Base-by-base conservation (phyloP, 2,113 vertebrate species). In the Prionailurus bengalensis region DNA sequence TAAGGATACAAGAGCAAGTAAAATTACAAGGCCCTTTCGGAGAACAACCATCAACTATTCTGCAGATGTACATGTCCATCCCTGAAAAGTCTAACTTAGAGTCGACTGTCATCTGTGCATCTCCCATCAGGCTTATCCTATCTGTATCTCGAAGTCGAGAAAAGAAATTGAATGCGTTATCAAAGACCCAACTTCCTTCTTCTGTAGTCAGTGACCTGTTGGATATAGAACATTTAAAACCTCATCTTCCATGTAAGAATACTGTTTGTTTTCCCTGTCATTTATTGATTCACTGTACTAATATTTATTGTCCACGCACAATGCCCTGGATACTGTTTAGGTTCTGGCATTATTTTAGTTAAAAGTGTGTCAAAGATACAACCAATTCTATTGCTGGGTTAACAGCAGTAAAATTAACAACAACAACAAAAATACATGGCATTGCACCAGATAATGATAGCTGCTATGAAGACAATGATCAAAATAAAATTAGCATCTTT, bases 1-100 rank as follows among this genome's bases (percentile, higher is more conserved):
- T 83, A 92, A 80, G 36, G n/a, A 83, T 63, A n/a, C 82, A 73
- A 79, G 25, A n/a, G 89, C 42, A 93, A 84, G 74, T 80, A 90
- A 87, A 84, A 33, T 55, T 85, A 95, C 16, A 92, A 55, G 27
- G 14, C 7, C 4, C 5, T 51, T 91, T 73, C 36, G 71, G 16
- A 29, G 4, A 84, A 58, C 10, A 66, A 23, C 29, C 80, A 10
- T 66, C 29, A 82, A 16, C 3, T 95, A 1, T 45, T 15, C 25
- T 71, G 0, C 5, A 84, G 58, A 78, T 81, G 13, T 90, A 3
- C 3, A 3, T 63, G 21, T 27, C 12, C 4, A 7, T 79, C 31
- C 4, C 58, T 13, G 1, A 14, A 74, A 66, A 70, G 4, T 51
- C 4, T 51, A n/a, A 48, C 3, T 5, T 3, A 27, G 0, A 14